Evolutionary conservation across 2,113 vertebrate genomes (phyloP).

Genomic region (Ictidomys tridecemlineatus): DNA sequence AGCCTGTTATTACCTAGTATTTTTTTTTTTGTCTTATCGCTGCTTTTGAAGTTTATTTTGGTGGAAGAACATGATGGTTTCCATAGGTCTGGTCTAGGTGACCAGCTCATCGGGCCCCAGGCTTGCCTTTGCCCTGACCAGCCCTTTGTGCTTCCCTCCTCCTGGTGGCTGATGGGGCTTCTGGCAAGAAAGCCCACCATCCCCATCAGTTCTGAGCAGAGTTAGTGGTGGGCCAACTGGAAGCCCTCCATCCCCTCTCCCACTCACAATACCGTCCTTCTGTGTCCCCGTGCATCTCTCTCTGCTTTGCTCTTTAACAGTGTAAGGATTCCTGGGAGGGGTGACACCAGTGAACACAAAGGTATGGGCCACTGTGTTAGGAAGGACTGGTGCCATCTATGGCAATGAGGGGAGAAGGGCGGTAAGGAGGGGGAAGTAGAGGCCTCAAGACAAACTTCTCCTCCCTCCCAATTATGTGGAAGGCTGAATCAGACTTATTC

Average conservation of each 20-base stretch:
- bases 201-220: not conserved
- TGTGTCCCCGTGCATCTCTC: not conserved
- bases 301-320: not conserved
- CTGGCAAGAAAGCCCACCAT: not conserved
- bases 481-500: slow-evolving; percentile 67
- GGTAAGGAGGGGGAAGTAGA: not conserved
- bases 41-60: slow-evolving; percentile 76
- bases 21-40: slow-evolving; percentile 63
- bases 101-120: not conserved
- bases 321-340: not conserved
- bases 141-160: not conserved
- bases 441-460: slow-evolving; percentile 48
- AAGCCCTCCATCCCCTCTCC: not conserved
- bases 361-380: not conserved
- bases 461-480: slow-evolving; percentile 42
- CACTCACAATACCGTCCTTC: not conserved
- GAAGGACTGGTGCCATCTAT: not conserved
- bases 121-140: not conserved
- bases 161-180: not conserved
- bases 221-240: not conserved
- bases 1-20: slow-evolving; percentile 59
- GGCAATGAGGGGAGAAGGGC: not conserved
- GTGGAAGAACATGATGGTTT: slow-evolving; percentile 28
- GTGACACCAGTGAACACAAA: not conserved
- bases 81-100: not conserved